Percentiles rank a stretch among this genome's conserved stretches.
These are phyloP conservation scores for Pandion haliaetus DNA, from an alignment of 2,113 vertebrate genomes.

Conservation along the genomic window DNA sequence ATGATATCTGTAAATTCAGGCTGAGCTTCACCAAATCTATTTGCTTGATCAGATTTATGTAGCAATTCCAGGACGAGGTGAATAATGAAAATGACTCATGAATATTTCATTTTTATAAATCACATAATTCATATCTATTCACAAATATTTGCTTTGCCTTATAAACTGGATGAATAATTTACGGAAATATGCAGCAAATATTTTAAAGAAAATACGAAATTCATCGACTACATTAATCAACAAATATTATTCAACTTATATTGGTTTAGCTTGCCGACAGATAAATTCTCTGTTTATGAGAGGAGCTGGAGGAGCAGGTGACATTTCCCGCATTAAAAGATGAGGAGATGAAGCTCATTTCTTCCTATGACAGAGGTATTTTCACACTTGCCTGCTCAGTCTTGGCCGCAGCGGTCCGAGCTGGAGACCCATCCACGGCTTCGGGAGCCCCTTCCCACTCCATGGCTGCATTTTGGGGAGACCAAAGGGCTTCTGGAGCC, in stretches of 20 bases:
- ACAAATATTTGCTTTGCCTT: slow-evolving; percentile 66
- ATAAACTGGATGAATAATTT: slow-evolving; percentile 55
- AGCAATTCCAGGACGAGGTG: slow-evolving; percentile 49
- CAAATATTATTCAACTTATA: slow-evolving; percentile 57
- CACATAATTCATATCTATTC: slow-evolving; percentile 54
- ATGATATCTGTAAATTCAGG: not conserved
- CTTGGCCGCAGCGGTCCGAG: accelerated
- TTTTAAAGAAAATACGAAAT: slow-evolving; percentile 57
- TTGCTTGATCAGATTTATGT: slow-evolving; percentile 50
- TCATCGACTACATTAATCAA: slow-evolving; percentile 53
- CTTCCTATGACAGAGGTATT: not conserved
- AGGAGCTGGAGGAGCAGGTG: slow-evolving; percentile 25
- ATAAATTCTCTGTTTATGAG: slow-evolving; percentile 26
- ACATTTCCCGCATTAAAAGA: not conserved
- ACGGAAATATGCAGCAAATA: slow-evolving; percentile 34
- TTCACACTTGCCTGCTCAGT: not conserved
- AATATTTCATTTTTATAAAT: slow-evolving; percentile 62
- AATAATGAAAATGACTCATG: slow-evolving; percentile 61
- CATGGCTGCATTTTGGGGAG: accelerated
- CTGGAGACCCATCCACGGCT: accelerated
- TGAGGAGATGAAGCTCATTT: not conserved
- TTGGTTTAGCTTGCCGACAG: slow-evolving; percentile 26
- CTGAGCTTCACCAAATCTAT: slow-evolving; percentile 14
- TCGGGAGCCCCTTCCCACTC: not conserved
- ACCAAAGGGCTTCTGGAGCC: not conserved